These are phyloP conservation scores for Lates calcarifer DNA, from an alignment of 2,113 vertebrate species.

Conservation along the genomic window DNA sequence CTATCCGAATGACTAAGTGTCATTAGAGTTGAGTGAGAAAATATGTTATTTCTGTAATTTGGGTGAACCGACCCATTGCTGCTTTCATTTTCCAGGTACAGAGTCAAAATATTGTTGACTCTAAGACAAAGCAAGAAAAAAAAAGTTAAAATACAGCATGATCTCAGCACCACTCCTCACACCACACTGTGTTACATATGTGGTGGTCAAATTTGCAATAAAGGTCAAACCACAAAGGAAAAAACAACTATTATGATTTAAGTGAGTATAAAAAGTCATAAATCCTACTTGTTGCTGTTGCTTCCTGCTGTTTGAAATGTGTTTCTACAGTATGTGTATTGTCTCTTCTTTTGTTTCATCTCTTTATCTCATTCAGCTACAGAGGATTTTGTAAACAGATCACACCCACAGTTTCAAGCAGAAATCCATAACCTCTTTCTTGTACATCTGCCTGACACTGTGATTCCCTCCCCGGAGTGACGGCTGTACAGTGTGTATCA, in stretches of 20 bases:
- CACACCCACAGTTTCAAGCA: slow-evolving; percentile 33
- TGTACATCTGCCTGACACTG: slow-evolving; percentile 29
- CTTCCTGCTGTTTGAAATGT: neutral
- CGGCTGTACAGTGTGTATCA: slow-evolving; percentile 23
- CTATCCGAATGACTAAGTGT: neutral
- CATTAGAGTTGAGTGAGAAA: neutral
- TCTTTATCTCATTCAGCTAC: neutral
- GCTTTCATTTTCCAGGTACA: neutral
- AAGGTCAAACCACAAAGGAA: neutral
- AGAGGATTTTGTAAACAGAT: slow-evolving; percentile 28
- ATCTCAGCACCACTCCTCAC: neutral
- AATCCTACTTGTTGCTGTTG: too few species aligned
- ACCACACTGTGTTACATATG: neutral
- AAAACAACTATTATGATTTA: neutral
- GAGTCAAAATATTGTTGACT: neutral
- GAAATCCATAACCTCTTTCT: slow-evolving; percentile 46
- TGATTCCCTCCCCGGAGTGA: slow-evolving; percentile 13
- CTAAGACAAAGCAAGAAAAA: neutral
- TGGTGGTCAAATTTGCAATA: neutral
- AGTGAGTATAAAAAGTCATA: neutral
- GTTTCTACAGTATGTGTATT: neutral
- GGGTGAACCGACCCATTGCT: neutral
- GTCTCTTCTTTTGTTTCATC: slow-evolving; percentile 15
- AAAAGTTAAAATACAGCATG: neutral
- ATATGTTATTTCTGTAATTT: neutral